Evolutionary conservation across 2,888 invertebrate genomes (phyloP), one percentile per base, ranked within the genome.

Genomic region (Morpho achilles): DNA sequence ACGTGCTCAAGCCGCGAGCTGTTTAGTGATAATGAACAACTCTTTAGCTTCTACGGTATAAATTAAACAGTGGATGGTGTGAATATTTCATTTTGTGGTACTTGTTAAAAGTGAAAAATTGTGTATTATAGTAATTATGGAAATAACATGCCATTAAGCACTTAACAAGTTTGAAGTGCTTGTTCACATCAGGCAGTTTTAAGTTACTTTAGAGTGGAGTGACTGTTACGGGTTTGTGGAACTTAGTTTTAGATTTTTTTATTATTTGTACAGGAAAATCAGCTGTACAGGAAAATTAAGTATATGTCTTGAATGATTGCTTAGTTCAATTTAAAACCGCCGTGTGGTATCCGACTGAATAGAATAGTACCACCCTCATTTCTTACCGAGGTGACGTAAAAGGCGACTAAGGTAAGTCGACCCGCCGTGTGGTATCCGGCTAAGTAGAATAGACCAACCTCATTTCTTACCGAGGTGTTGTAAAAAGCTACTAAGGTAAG

Each of bases 1-100:
- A 82, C 85, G 85, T 87, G 84, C 79, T 82, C 76, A 79, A 82
- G 81, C 71, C 68, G 68, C 71, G 69, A 32, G 32, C 32, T 76
- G 74, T 79, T 80, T 75, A 71, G 73, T 73, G 74, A 75, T 86
- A 84, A 86, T 86, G 80, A 85, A 84, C 79, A 78, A 75, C 68
- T 67, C 65, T 66, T 66, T 67, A 67, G 55, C 60, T 64, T 10
- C 52, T 10, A 44, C 32, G 7, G 32, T 52, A 43, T 39, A 52
- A 52, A 52, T 52, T 44, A 23, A 45, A 52, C 10, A 10, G 39
- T 39, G 52, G 39, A 39, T 39, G 52, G 2, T 39, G 41, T 2
- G n/a, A 50, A 42, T 32, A 32, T 52, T 23, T 51, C 9, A 43
- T 51, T 51, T 43, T 23, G 50, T 42, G 23, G 43, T 51, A 43